Percentiles rank a stretch among this genome's conserved stretches.
Conservation (phyloP, 2,797 vertebrate genomes). For the Parambassis ranga region DNA sequence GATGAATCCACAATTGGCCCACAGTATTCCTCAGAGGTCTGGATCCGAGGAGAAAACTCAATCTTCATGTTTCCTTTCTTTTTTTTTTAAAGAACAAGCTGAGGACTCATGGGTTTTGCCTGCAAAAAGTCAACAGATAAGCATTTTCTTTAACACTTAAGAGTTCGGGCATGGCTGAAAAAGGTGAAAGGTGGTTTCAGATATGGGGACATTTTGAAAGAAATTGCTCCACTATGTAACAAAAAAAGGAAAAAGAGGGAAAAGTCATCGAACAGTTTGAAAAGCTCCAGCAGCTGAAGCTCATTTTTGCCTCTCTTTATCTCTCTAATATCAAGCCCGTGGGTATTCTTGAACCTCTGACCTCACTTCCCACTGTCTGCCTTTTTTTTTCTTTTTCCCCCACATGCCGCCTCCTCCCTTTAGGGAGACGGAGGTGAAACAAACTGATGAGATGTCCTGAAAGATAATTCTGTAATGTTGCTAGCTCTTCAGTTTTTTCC, state of each 20-base stretch:
- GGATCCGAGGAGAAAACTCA: constrained; percentile 34
- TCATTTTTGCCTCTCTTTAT: constrained; percentile 32
- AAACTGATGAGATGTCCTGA: constrained; percentile 56
- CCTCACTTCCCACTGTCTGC: constrained; percentile 4
- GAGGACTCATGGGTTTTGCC: constrained; percentile 6
- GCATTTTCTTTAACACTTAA: not conserved
- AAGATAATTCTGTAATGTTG: constrained; percentile 55
- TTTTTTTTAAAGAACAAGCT: constrained; percentile 4
- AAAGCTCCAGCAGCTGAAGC: constrained; percentile 21
- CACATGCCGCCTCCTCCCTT: constrained; percentile 1
- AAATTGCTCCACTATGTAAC: constrained; percentile 1
- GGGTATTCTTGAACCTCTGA: constrained; percentile 44
- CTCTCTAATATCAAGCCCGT: constrained; percentile 31
- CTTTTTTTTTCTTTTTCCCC: constrained; percentile 27
- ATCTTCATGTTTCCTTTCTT: constrained; percentile 27
- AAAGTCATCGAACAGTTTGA: constrained; percentile 11
- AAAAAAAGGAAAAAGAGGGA: not conserved
- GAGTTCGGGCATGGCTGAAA: not conserved
- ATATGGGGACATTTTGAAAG: not conserved
- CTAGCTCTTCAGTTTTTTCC: constrained; percentile 38
- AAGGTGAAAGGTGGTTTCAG: not conserved
- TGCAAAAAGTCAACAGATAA: constrained; percentile 8
- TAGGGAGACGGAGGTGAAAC: constrained; percentile 15
- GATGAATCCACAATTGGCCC: constrained; percentile 47
- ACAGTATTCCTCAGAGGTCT: constrained; percentile 41